A percentile compares a stretch with the other conserved stretches of the same genome.
Evolutionary conservation across 1,140 invertebrate genomes (phyloP).

Genomic region (Adelges cooleyi): DNA sequence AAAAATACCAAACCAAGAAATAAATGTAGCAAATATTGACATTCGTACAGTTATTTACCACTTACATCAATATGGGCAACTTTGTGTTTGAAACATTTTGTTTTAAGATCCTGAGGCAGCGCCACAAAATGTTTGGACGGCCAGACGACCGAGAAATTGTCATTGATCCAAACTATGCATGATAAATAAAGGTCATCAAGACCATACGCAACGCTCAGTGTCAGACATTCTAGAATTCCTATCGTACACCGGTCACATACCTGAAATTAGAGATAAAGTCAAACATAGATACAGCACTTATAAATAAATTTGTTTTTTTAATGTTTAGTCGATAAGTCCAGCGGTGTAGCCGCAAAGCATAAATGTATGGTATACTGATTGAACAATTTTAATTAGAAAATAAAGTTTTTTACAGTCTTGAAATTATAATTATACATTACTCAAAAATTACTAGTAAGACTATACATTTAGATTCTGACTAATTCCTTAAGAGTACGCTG

Average conservation of each 20-base stretch:
- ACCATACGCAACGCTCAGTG: slow-evolving; percentile 66
- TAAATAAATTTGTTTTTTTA: background rate
- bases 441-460: too few relatives aligned
- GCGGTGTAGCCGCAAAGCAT: background rate
- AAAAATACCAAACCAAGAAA: slow-evolving; percentile 30
- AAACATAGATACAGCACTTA: background rate
- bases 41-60: too few relatives aligned
- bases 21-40: background rate
- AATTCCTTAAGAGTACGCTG: too few relatives aligned
- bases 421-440: too few relatives aligned
- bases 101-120: slow-evolving; percentile 63
- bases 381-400: too few relatives aligned
- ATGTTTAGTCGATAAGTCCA: background rate
- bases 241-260: slow-evolving; percentile 63
- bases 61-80: slow-evolving; percentile 52
- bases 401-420: too few relatives aligned
- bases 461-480: too few relatives aligned
- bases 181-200: slow-evolving; percentile 77
- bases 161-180: slow-evolving; percentile 72
- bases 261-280: slow-evolving; percentile 42
- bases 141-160: slow-evolving; percentile 74
- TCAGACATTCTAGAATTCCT: slow-evolving; percentile 70
- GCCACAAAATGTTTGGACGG: slow-evolving; percentile 71
- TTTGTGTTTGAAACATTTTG: slow-evolving; percentile 70
- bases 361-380: background rate